These are phyloP conservation scores for Brachionus manjavacas DNA, from an alignment of 1,140 invertebrate genomes.

Conservation along the genomic window DNA sequence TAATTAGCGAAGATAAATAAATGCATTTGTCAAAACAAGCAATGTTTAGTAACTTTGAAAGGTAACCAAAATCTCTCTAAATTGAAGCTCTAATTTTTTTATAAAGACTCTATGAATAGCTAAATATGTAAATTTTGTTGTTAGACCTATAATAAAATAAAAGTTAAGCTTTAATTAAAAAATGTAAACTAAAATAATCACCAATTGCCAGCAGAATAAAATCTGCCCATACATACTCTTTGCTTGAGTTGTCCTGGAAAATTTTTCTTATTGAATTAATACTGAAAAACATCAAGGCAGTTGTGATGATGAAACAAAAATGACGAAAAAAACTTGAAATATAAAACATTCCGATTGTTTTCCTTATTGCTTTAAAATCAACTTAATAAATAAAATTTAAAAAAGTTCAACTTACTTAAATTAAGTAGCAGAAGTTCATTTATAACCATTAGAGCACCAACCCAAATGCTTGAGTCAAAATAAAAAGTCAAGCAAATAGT, in stretches of 20 bases:
- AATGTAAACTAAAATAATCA: not conserved
- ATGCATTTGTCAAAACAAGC: not conserved
- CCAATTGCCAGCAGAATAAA: slow-evolving; percentile 11
- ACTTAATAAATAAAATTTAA: not conserved
- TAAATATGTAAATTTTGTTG: slow-evolving; percentile 3
- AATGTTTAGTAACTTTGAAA: not conserved
- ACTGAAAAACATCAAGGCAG: not conserved
- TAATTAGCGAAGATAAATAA: not conserved
- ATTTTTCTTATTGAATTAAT: slow-evolving; percentile 3
- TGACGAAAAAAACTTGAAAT: not conserved
- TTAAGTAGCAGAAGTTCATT: not conserved
- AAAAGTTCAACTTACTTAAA: not conserved
- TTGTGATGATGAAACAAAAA: slow-evolving; percentile 1
- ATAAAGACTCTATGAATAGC: not conserved
- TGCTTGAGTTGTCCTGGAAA: not conserved
- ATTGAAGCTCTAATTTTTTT: not conserved
- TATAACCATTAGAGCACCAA: not conserved
- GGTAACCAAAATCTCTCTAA: not conserved
- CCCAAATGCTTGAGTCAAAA: not conserved
- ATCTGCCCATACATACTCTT: not conserved
- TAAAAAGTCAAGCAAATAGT: not conserved
- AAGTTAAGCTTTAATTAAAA: not conserved
- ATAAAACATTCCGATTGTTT: not conserved
- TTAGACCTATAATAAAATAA: not conserved
- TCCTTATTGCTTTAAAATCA: not conserved